Conservation (phyloP, 53 echinoderm and acorn worm species). For the Patiria pectinifera region DNA sequence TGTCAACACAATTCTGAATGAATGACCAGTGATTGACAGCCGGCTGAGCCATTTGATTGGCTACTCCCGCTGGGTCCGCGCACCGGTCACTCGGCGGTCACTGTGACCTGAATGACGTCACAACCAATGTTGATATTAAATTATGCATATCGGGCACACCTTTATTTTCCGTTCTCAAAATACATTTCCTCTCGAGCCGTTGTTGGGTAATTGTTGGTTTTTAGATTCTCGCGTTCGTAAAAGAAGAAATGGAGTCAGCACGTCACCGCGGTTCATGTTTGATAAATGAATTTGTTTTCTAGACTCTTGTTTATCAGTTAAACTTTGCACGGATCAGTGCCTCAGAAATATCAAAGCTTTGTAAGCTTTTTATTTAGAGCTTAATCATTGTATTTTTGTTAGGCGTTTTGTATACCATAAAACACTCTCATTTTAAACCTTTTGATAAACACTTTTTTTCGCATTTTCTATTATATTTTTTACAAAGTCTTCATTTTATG, state of each 20-base stretch:
- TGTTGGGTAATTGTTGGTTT: slow-evolving; percentile 12
- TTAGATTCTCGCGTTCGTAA: neutral
- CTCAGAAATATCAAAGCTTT: neutral
- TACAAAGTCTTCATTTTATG: too few relatives aligned
- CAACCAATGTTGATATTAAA: slow-evolving; percentile 43
- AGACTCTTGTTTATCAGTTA: neutral
- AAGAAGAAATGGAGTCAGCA: neutral
- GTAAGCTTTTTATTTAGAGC: neutral
- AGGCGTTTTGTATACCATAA: neutral
- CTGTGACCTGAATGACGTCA: slow-evolving; percentile 38
- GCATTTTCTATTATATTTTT: too few relatives aligned
- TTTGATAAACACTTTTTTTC: too few relatives aligned
- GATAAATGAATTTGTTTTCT: neutral
- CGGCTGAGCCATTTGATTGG: slow-evolving; percentile 62
- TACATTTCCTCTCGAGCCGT: neutral
- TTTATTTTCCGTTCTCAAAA: slow-evolving; percentile 20
- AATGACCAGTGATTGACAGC: slow-evolving; percentile 62
- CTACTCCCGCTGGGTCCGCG: neutral
- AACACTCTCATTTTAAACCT: neutral
- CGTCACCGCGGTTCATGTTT: slow-evolving; percentile 14
- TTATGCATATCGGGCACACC: slow-evolving; percentile 57
- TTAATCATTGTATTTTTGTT: too few relatives aligned
- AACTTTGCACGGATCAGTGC: neutral
- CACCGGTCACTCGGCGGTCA: slow-evolving; percentile 55
- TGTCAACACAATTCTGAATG: slow-evolving; percentile 25